phyloP scores from a whole-genome alignment of 2,888 invertebrate genomes.

The Phymatocera aterrima region DNA sequence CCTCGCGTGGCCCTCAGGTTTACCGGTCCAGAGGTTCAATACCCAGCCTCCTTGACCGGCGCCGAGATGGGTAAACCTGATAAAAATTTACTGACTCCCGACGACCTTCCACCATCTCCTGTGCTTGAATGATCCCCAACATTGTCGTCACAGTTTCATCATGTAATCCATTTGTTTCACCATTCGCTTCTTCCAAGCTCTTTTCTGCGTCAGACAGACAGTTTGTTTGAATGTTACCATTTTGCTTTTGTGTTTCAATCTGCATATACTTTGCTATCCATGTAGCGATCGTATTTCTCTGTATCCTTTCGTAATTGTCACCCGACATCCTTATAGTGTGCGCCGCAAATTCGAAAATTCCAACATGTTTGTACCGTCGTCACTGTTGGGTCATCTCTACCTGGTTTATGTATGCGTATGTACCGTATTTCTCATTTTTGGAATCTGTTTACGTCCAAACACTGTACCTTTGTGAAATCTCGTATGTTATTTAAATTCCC shows the following conservation, averaged over 20 bases:
- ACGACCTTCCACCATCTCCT: constrained; percentile 59
- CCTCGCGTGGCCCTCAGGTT: constrained; percentile 68
- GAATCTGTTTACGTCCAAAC: background rate
- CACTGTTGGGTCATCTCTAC: background rate
- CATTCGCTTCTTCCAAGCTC: background rate
- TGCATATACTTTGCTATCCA: background rate
- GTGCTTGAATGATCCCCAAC: constrained; percentile 62
- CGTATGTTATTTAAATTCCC: constrained; percentile 1
- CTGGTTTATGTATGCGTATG: background rate
- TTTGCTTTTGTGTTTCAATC: background rate
- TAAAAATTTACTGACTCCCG: constrained; percentile 62
- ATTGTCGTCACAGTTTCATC: background rate
- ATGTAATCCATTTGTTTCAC: background rate
- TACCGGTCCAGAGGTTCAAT: constrained; percentile 62
- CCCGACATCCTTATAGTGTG: background rate
- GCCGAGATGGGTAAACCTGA: constrained; percentile 64
- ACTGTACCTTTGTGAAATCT: background rate
- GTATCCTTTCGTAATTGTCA: background rate
- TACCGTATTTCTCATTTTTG: background rate
- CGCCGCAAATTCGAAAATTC: background rate
- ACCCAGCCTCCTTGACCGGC: constrained; percentile 64
- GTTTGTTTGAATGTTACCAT: background rate
- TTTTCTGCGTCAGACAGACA: background rate
- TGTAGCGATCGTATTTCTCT: no score
- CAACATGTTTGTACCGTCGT: background rate